Evolutionary conservation across 1,140 invertebrate species (phyloP), one percentile per base, ranked within the genome.

Genomic region (Antheraea pernyi): DNA sequence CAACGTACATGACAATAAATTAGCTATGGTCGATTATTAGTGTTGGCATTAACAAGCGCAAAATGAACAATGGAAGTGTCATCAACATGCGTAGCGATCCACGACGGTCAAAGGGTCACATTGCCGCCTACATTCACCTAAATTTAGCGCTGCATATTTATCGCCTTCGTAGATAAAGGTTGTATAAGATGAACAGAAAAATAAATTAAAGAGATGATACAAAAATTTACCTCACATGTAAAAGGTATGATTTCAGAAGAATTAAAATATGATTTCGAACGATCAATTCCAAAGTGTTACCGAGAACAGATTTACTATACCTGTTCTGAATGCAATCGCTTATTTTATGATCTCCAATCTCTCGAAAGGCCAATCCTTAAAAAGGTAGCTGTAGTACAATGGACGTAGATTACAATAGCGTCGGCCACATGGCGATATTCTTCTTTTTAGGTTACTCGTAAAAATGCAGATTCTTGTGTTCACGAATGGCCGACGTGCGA

Each of bases 371-470:
- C 77, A 81, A 84, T 75, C 72, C 70, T 78, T 83, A 82, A 86
- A 86, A 89, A 84, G 78, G 77, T 77, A 78, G 78, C 62, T 69
- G 65, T 63, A 80, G 72, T 77, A 87, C 87, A 90, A 90, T 90
- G 79, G 83, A 22, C 48, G 69, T 72, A 71, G 75, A 78, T 83
- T 74, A 89, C 87, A 89, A 89, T 88, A 76, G 84, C 68, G 61
- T 63, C 69, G 82, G 78, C 85, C 86, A 87, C 78, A 86, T 87
- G 87, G 85, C 72, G 72, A 73, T 81, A 77, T 79, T 80, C 73
- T 83, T 79, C 77, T 84, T 85, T 85, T 85, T 84, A 59, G 67
- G 69, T 65, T 74, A 78, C 71, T 77, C 67, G 68, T 78, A 79
- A 78, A 80, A 75, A 78, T 76, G 76, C 75, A 79, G 75, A 85